phyloP scores from a whole-genome alignment of 2,113 vertebrate species.

The Falcunculus frontatus region DNA sequence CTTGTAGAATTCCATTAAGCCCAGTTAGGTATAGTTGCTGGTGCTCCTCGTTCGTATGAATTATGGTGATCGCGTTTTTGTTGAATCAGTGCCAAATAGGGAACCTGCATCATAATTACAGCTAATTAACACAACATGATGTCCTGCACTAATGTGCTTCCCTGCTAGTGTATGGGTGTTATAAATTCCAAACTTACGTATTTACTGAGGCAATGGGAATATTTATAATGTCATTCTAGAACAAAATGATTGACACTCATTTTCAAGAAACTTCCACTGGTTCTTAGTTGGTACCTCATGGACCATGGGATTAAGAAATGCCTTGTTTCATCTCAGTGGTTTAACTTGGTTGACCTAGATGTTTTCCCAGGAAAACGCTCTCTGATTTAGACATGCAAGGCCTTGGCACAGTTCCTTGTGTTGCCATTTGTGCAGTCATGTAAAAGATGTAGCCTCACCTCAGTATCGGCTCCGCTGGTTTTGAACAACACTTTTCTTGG shows the following conservation, averaged over 20 bases:
- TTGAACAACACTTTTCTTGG: neutral
- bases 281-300: neutral
- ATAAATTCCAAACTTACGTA: conserved; percentile 62
- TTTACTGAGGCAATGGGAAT: conserved; percentile 29
- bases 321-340: neutral
- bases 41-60: conserved; percentile 72
- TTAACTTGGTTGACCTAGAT: neutral
- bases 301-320: neutral
- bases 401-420: neutral
- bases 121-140: conserved; percentile 82
- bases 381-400: neutral
- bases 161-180: conserved; percentile 54
- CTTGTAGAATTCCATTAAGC: conserved; percentile 82
- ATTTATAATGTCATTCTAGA: neutral
- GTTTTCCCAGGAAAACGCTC: neutral
- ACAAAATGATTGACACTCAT: neutral
- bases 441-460: neutral
- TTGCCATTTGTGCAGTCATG: neutral
- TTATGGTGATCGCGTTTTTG: conserved; percentile 78
- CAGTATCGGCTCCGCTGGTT: rapidly evolving
- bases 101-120: conserved; percentile 80
- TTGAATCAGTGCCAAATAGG: conserved; percentile 77
- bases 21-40: conserved; percentile 74
- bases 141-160: conserved; percentile 64
- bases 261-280: neutral